Base-by-base conservation (phyloP, 1,140 invertebrate species). In the Trachelipus rathkii region DNA sequence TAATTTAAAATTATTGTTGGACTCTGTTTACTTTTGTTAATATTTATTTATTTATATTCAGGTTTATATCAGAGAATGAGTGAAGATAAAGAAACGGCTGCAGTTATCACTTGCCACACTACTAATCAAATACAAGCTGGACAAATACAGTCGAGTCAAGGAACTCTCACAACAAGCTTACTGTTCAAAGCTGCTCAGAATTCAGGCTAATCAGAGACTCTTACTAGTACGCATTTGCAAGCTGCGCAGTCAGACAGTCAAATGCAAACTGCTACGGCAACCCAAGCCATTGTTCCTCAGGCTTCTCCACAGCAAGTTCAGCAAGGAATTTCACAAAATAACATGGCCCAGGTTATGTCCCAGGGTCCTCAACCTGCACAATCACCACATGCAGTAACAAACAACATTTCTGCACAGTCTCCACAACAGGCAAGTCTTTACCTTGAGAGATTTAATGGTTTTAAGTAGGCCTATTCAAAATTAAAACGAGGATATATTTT, bases 21-120 rank as follows among this genome's bases (percentile, higher is more conserved):
- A 33, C 6, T 33, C 33, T 60, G 19, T 19, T 15, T 60, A 60
- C 1, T 60, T 60, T 13, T 19, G 3, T 60, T 60, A 60, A 60
- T 19, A 60, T 2, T 60, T 15, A 3, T 3, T 60, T 60, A 2
- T 60, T 60, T 60, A 50, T 10, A 50, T 10, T n/a, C 46, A 60
- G 50, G 50, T 60, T 60, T 60, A 19, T 60, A 19, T 60, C 19
- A 60, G 50, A 60, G 50, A 19, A 60, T 60, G 50, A 60, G 50
- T 60, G 50, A 60, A 60, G 50, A 60, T 15, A 60, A 60, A 19
- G 50, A 60, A 19, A 19, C 50, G 11, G 8, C 19, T 60, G 50
- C 50, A 60, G 50, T 60, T 3, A 60, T 60, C 8, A 60, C 50
- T 60, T 60, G 50, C 50, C 50, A 60, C 1, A 19, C 50, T 60